Percentiles rank a stretch among this genome's conserved stretches.
phyloP scores from a whole-genome alignment of 1,140 invertebrate species.

The Lanistes nyassanus region DNA sequence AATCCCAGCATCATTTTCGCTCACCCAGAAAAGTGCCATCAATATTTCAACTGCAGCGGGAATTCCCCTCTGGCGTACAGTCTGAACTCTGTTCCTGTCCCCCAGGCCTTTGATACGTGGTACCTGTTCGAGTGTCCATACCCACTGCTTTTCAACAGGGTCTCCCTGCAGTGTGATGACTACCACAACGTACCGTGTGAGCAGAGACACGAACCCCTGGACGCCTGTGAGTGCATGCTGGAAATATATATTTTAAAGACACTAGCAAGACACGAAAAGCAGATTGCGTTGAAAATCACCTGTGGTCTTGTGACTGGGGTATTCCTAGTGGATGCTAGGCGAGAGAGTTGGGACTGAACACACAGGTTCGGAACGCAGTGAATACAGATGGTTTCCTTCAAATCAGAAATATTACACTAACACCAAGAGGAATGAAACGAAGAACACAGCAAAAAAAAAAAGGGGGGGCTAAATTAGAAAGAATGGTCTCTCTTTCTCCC shows the following conservation, averaged over 20 bases:
- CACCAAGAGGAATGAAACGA: too few species aligned
- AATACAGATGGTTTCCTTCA: too few species aligned
- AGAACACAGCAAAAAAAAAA: too few species aligned
- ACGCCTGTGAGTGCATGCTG: background rate
- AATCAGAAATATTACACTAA: too few species aligned
- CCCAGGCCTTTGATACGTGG: background rate
- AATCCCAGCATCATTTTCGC: slow-evolving; percentile 7
- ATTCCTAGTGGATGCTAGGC: too few species aligned
- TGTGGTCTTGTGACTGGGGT: too few species aligned
- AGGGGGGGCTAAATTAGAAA: too few species aligned
- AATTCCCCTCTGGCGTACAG: slow-evolving; percentile 16
- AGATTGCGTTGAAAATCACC: too few species aligned
- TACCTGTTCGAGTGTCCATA: slow-evolving; percentile 42
- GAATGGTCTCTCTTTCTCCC: background rate
- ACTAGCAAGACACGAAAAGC: too few species aligned
- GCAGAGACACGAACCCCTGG: background rate
- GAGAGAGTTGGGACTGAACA: too few species aligned
- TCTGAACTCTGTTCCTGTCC: slow-evolving; percentile 19
- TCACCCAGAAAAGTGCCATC: slow-evolving; percentile 39
- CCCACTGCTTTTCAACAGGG: slow-evolving; percentile 35
- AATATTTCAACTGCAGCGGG: slow-evolving; percentile 41
- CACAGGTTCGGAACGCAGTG: too few species aligned
- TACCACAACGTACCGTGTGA: slow-evolving; percentile 40
- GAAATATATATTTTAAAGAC: background rate
- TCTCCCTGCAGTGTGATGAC: slow-evolving; percentile 35